phyloP scores from a whole-genome alignment of 2,888 invertebrate species.

The Apoda limacodes region DNA sequence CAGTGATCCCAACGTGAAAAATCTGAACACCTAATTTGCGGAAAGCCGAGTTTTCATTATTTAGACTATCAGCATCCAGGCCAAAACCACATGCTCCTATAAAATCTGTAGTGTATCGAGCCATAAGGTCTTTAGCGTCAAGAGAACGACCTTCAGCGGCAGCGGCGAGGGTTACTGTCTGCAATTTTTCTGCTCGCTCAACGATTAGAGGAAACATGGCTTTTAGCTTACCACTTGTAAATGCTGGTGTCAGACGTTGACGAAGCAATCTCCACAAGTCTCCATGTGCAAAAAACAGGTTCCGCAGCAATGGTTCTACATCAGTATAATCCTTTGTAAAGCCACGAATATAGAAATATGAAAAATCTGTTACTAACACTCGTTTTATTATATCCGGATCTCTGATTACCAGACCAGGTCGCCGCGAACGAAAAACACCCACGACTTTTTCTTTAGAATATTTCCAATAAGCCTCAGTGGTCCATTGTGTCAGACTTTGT shows the following conservation, averaged over 20 bases:
- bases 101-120: constrained; percentile 23
- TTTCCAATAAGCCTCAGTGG: constrained; percentile 34
- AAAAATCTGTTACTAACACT: constrained; percentile 36
- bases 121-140: constrained; percentile 43
- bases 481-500: constrained; percentile 29
- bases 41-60: constrained; percentile 19
- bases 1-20: constrained; percentile 24
- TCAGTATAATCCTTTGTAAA: constrained; percentile 13
- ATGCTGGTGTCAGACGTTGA: constrained; percentile 11
- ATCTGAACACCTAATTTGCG: constrained; percentile 24
- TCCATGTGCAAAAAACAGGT: constrained; percentile 14
- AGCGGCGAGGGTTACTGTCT: constrained; percentile 22
- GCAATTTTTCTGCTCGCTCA: constrained; percentile 20
- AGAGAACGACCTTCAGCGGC: constrained; percentile 23
- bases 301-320: constrained; percentile 12
- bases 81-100: constrained; percentile 23
- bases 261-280: constrained; percentile 15
- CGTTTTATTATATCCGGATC: constrained; percentile 38
- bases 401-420: constrained; percentile 35
- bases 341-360: constrained; percentile 12
- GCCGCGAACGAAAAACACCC: constrained; percentile 32
- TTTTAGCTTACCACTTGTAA: too few species aligned
- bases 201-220: constrained; percentile 11
- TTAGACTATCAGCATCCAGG: constrained; percentile 19
- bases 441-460: constrained; percentile 38